Evolutionary conservation across 2,888 invertebrate genomes (phyloP).

Genomic region (Limnephilus auricula): DNA sequence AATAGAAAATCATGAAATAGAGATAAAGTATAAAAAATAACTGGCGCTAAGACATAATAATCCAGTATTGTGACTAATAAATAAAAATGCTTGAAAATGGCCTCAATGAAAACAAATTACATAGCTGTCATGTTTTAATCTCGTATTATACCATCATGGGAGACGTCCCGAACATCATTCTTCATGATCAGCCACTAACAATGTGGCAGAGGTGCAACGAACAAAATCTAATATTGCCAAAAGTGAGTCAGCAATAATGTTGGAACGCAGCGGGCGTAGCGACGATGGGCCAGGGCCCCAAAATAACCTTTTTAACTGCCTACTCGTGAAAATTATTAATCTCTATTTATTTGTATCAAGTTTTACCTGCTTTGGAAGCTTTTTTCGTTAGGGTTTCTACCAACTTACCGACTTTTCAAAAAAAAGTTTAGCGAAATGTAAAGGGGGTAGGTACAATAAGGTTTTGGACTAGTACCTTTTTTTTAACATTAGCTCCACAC

Average conservation of each 20-base stretch:
- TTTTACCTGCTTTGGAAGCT: too few relatives aligned
- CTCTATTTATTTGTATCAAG: too few relatives aligned
- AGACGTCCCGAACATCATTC: conserved; percentile 15
- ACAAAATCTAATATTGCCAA: conserved; percentile 37
- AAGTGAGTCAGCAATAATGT: conserved; percentile 33
- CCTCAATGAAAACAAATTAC: background rate
- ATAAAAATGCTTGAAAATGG: background rate
- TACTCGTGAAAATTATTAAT: too few relatives aligned
- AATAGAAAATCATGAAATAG: background rate
- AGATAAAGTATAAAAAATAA: background rate
- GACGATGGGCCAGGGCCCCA: background rate
- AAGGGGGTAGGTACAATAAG: background rate
- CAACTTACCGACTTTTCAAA: background rate
- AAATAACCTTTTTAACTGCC: background rate
- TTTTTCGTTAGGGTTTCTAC: background rate
- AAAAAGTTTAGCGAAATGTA: background rate
- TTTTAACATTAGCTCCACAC: too few relatives aligned
- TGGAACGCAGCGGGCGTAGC: background rate
- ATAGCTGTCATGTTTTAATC: background rate
- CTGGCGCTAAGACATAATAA: background rate
- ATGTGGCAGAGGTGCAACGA: conserved; percentile 21
- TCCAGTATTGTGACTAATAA: background rate
- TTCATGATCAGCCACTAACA: conserved; percentile 9
- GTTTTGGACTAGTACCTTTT: background rate
- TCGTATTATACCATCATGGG: conserved; percentile 24